Conservation (phyloP, 2,888 invertebrate genomes). For the Phlogophora meticulosa region DNA sequence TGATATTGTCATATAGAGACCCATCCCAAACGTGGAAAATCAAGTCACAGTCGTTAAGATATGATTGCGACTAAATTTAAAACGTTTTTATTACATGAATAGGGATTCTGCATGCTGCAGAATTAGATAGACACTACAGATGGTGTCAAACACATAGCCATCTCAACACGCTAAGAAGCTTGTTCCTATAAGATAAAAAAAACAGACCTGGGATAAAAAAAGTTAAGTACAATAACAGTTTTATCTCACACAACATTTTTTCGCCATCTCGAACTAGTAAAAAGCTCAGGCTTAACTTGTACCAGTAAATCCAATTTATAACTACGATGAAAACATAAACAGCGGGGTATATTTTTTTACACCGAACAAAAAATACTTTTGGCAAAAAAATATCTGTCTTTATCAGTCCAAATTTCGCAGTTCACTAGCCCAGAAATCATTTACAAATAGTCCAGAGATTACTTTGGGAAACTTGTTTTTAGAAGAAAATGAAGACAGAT, state of each 20-base stretch:
- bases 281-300: slow-evolving; percentile 14
- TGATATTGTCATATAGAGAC: too few relatives aligned
- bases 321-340: slow-evolving; percentile 43
- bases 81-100: too few relatives aligned
- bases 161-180: too few relatives aligned
- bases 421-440: slow-evolving; percentile 61
- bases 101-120: too few relatives aligned
- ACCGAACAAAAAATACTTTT: slow-evolving; percentile 26
- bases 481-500: background rate
- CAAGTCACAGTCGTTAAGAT: too few relatives aligned
- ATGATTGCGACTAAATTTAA: too few relatives aligned
- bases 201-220: slow-evolving; percentile 2
- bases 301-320: slow-evolving; percentile 45
- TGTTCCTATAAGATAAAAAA: background rate
- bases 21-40: too few relatives aligned
- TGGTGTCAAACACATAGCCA: background rate
- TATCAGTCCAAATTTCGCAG: slow-evolving; percentile 59
- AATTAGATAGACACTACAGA: too few relatives aligned
- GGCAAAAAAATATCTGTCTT: slow-evolving; percentile 42
- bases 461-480: slow-evolving; percentile 41
- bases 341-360: slow-evolving; percentile 37
- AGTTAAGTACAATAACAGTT: slow-evolving; percentile 7
- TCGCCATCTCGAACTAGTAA: slow-evolving; percentile 21
- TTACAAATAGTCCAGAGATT: slow-evolving; percentile 56
- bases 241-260: slow-evolving; percentile 10